Evolutionary conservation across 1,140 invertebrate species (phyloP).

Genomic region (Drosophila navojoa): DNA sequence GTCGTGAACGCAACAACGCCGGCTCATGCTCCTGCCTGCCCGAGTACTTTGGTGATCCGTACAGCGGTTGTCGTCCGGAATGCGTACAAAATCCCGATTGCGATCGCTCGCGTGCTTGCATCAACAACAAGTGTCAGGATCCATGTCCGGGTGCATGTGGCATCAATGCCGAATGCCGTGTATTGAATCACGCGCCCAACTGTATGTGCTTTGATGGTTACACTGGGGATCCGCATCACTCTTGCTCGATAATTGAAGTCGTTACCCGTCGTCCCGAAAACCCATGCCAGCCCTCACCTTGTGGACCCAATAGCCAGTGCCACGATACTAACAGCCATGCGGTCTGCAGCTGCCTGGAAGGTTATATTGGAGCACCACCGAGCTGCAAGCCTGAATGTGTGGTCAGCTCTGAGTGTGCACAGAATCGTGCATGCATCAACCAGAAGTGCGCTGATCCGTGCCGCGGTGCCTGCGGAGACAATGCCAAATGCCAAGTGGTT

Average conservation of each 20-base stretch:
- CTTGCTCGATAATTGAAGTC: conserved; percentile 67
- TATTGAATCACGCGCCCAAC: conserved; percentile 90
- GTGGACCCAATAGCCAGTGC: conserved; percentile 91
- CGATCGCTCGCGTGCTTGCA: conserved; percentile 87
- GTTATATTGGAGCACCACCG: conserved; percentile 91
- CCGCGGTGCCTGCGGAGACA: conserved; percentile 91
- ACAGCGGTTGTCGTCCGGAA: conserved; percentile 89
- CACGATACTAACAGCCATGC: conserved; percentile 88
- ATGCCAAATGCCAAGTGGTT: conserved; percentile 92
- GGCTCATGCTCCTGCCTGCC: conserved; percentile 90
- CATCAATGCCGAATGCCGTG: conserved; percentile 87
- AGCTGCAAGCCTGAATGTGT: conserved; percentile 92
- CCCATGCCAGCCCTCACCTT: conserved; percentile 91
- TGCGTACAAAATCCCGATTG: conserved; percentile 90
- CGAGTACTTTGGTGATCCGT: conserved; percentile 91
- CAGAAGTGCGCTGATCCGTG: conserved; percentile 93
- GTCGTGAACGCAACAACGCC: conserved; percentile 89
- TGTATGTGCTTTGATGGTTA: conserved; percentile 90
- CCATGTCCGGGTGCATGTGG: conserved; percentile 90
- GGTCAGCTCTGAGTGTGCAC: conserved; percentile 92
- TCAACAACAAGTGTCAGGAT: conserved; percentile 89
- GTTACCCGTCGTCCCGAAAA: conserved; percentile 80
- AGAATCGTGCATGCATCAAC: conserved; percentile 91
- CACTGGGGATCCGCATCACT: conserved; percentile 88
- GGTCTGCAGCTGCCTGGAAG: conserved; percentile 91